Conservation (phyloP, 2,113 vertebrate genomes). For the Grammomys surdaster region DNA sequence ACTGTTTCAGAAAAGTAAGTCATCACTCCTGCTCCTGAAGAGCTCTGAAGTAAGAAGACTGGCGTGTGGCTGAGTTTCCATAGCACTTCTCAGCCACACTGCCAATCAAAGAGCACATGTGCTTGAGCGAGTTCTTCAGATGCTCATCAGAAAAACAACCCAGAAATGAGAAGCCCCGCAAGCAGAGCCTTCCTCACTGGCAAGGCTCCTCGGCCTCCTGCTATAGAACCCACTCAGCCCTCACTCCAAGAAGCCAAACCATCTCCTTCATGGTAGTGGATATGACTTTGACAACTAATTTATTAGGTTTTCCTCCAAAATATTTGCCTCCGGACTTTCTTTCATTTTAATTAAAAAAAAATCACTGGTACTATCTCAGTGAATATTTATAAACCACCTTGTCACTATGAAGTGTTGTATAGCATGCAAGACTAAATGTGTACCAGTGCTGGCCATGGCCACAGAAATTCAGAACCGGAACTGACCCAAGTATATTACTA, state of each 20-base stretch:
- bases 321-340: neutral
- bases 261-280: neutral
- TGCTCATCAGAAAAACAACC: neutral
- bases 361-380: neutral
- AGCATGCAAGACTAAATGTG: neutral
- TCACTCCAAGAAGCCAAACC: rapidly evolving
- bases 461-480: neutral
- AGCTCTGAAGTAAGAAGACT: neutral
- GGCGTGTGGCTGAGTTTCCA: neutral
- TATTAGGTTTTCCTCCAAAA: neutral
- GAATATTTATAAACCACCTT: neutral
- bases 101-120: neutral
- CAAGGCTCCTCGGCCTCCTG: rapidly evolving
- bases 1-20: neutral
- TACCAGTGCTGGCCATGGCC: neutral
- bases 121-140: neutral
- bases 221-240: neutral
- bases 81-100: neutral
- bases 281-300: rapidly evolving
- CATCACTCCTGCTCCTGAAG: neutral
- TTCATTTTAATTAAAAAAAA: neutral
- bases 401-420: neutral
- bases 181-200: neutral
- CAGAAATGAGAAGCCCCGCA: rapidly evolving
- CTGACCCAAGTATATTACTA: neutral